Conservation (phyloP, 2,797 vertebrate species). For the Crax fasciolata region DNA sequence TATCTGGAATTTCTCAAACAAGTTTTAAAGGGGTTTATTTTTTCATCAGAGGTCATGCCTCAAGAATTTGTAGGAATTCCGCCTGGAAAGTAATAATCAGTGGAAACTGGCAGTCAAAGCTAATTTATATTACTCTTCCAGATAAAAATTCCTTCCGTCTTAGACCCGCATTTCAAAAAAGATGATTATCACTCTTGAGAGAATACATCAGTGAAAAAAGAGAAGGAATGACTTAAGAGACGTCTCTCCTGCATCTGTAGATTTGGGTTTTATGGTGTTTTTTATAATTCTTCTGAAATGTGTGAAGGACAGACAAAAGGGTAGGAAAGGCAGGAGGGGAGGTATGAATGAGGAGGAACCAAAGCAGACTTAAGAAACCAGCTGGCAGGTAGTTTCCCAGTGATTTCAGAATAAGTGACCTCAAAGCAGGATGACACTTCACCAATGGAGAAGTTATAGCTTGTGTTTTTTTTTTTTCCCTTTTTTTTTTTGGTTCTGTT, state of each 20-base stretch:
- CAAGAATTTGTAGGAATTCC: slow-evolving; percentile 91
- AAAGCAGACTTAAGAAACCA: slow-evolving; percentile 6
- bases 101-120: slow-evolving; percentile 93
- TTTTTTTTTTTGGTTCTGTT: not conserved
- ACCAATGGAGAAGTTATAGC: not conserved
- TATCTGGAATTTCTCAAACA: slow-evolving; percentile 92
- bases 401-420: not conserved
- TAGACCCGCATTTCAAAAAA: slow-evolving; percentile 90
- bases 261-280: slow-evolving; percentile 49
- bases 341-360: not conserved
- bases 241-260: slow-evolving; percentile 70
- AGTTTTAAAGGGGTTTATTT: slow-evolving; percentile 89
- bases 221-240: slow-evolving; percentile 80
- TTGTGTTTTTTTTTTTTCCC: not conserved
- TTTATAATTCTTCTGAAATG: slow-evolving; percentile 60
- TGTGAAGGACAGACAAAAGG: slow-evolving; percentile 29
- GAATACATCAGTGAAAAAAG: slow-evolving; percentile 83
- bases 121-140: slow-evolving; percentile 92
- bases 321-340: slow-evolving; percentile 16
- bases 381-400: slow-evolving; percentile 1
- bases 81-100: slow-evolving; percentile 93
- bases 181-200: slow-evolving; percentile 91
- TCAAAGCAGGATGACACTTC: slow-evolving; percentile 12
- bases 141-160: slow-evolving; percentile 96
- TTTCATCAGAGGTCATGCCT: slow-evolving; percentile 88